phyloP scores from a whole-genome alignment of 2,113 vertebrate species.

The Lynx canadensis region DNA sequence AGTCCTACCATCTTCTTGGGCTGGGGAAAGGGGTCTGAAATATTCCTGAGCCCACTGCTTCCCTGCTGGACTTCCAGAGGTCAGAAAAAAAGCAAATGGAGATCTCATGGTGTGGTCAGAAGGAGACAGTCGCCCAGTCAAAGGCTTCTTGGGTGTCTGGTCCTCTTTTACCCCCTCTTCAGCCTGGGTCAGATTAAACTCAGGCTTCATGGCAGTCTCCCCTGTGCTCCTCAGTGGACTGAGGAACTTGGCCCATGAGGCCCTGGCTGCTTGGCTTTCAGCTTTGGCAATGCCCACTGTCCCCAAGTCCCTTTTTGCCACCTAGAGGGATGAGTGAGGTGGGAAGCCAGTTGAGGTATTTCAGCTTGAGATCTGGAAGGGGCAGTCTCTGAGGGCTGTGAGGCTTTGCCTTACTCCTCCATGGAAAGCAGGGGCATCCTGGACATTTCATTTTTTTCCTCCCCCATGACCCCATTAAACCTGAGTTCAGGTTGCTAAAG shows the following conservation, averaged over 20 bases:
- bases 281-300: not conserved
- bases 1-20: not conserved
- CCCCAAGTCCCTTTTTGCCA: not conserved
- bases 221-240: not conserved
- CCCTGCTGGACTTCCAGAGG: not conserved
- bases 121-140: not conserved
- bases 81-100: not conserved
- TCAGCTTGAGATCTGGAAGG: not conserved
- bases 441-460: not conserved
- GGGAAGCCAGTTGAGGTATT: conserved; percentile 27
- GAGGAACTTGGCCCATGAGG: not conserved
- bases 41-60: not conserved
- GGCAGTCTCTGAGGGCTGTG: not conserved
- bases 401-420: not conserved
- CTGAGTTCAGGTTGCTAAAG: not conserved
- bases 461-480: not conserved
- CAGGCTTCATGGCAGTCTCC: not conserved
- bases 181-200: not conserved
- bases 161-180: accelerated
- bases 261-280: conserved; percentile 3
- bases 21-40: not conserved
- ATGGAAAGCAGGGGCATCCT: not conserved
- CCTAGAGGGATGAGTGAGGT: not conserved
- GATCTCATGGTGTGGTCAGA: not conserved
- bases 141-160: not conserved